A percentile compares a stretch with the other conserved stretches of the same genome.
These are phyloP conservation scores for Meriones psammophilus DNA, from an alignment of 2,797 vertebrate species.

Conservation along the genomic window DNA sequence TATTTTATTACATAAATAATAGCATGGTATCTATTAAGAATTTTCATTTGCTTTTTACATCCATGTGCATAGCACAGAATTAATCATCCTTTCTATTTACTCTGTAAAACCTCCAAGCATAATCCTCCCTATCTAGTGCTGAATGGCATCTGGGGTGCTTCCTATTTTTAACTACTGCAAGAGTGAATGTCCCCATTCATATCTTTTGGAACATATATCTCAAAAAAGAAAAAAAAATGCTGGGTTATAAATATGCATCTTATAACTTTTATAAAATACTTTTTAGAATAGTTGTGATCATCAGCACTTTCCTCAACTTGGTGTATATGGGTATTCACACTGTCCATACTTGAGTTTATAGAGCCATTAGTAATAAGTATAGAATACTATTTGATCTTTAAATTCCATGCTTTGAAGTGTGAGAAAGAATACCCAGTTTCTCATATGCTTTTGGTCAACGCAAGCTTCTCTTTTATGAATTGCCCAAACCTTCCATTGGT, in stretches of 20 bases:
- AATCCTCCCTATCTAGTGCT: background rate
- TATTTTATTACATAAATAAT: background rate
- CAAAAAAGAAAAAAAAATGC: background rate
- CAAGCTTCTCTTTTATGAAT: background rate
- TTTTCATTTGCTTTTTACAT: background rate
- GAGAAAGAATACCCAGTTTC: background rate
- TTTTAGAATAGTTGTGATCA: background rate
- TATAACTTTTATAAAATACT: constrained; percentile 10
- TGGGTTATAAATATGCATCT: background rate
- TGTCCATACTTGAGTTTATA: no score
- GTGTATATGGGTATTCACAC: background rate
- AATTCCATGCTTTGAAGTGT: background rate
- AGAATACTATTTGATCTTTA: background rate
- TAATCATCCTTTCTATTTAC: background rate
- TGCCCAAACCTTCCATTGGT: background rate
- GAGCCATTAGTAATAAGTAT: background rate
- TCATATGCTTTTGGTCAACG: background rate
- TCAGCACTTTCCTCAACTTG: background rate
- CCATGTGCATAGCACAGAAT: background rate
- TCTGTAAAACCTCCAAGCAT: background rate
- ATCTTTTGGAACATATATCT: background rate
- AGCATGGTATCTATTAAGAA: background rate
- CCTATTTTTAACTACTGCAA: background rate
- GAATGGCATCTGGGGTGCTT: background rate
- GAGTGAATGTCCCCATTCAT: background rate